Evolutionary conservation across 1,140 invertebrate genomes (phyloP).

Genomic region (Wasmannia auropunctata): DNA sequence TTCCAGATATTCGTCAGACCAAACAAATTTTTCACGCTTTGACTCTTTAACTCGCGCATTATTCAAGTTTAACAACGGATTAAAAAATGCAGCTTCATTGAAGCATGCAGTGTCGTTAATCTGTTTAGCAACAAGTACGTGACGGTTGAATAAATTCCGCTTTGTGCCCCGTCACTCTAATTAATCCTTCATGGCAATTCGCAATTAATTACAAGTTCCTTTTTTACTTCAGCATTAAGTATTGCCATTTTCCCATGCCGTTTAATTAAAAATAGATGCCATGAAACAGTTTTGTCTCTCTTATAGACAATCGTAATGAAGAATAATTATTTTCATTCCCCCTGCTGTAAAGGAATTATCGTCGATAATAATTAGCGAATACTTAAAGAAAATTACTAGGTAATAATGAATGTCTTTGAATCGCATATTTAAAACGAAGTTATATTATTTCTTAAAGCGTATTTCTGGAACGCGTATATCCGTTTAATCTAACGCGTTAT

Average conservation of each 20-base stretch:
- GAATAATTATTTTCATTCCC: background rate
- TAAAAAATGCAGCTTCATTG: background rate
- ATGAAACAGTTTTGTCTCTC: background rate
- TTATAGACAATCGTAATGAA: background rate
- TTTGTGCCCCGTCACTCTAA: background rate
- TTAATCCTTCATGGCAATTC: background rate
- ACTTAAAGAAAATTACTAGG: background rate
- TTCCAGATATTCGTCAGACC: background rate
- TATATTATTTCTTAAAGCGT: background rate
- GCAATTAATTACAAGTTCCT: slow-evolving; percentile 10
- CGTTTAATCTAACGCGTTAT: background rate
- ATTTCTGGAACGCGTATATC: background rate
- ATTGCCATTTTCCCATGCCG: background rate
- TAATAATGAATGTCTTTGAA: slow-evolving; percentile 9
- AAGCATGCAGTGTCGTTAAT: slow-evolving; percentile 8
- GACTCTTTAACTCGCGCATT: background rate
- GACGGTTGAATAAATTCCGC: slow-evolving; percentile 3
- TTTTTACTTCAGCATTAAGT: background rate
- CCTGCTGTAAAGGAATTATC: background rate
- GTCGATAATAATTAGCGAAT: slow-evolving; percentile 8
- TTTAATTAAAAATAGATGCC: slow-evolving; percentile 18
- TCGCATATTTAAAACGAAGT: background rate
- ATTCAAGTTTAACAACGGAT: slow-evolving; percentile 5
- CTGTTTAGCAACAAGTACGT: background rate
- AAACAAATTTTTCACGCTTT: background rate